Conservation (phyloP, 2,888 invertebrate genomes). For the Eupithecia dodoneata region DNA sequence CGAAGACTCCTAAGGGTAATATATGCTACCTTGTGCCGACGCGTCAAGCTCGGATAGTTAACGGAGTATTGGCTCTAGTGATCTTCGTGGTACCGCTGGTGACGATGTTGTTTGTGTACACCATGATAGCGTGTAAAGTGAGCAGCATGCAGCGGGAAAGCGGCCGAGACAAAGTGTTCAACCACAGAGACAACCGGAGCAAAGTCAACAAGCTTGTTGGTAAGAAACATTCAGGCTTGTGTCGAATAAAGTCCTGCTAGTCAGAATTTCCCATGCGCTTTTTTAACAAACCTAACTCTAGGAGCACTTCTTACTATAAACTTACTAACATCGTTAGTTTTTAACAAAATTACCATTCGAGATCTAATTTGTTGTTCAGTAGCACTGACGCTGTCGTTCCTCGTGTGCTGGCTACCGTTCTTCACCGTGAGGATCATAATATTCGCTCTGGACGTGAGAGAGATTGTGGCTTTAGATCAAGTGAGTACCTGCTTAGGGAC, state of each 20-base stretch:
- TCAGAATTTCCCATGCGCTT: neutral
- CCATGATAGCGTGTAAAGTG: conserved; percentile 65
- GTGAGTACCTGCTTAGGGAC: conserved; percentile 47
- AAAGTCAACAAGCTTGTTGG: conserved; percentile 67
- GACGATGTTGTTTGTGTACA: conserved; percentile 64
- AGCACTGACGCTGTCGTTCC: conserved; percentile 73
- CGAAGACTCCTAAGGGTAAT: conserved; percentile 50
- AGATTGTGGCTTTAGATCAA: conserved; percentile 51
- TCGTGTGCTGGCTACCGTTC: conserved; percentile 74
- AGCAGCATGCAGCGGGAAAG: conserved; percentile 52
- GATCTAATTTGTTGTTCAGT: conserved; percentile 56
- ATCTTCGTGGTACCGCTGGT: conserved; percentile 61
- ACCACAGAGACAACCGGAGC: conserved; percentile 60
- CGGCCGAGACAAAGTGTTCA: conserved; percentile 55
- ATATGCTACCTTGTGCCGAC: conserved; percentile 62
- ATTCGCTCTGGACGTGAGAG: conserved; percentile 53
- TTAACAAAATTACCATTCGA: neutral
- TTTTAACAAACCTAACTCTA: neutral
- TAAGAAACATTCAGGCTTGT: conserved; percentile 50
- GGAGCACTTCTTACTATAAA: neutral
- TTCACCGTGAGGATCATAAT: conserved; percentile 62
- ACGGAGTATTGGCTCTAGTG: conserved; percentile 58
- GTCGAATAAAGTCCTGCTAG: neutral
- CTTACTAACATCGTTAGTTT: neutral
- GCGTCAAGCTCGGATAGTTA: conserved; percentile 53